Base-by-base conservation (phyloP, 2,113 vertebrate genomes). In the Crypturellus undulatus region DNA sequence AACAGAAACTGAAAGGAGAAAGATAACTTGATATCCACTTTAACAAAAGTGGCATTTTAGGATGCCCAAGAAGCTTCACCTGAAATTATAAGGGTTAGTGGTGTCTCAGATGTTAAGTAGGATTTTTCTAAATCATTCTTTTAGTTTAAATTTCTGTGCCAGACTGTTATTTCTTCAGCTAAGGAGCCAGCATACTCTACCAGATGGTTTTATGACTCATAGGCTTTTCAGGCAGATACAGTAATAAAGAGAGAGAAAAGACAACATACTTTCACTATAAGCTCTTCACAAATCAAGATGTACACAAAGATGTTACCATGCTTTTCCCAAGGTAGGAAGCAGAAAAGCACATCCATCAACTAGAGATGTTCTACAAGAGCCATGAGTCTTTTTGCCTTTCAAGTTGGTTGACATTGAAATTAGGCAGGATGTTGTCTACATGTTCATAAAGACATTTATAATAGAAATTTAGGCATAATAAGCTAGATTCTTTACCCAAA, bases 101-200 rank as follows among this genome's bases (percentile, higher is more conserved):
- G 2, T 26, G 25, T 77, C 30, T 28, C 34, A 45, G n/a, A 47
- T 1, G 0, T 32, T 32, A 30, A 6, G 5, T 8, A 2, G 2
- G 16, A 34, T 32, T 73, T 81, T 45, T 9, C 45, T 49, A 3
- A 34, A 36, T 32, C 5, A 18, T 49, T 84, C 12, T 56, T 79
- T 69, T 12, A 32, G 15, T 30, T 89, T 60, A 79, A 43, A 17
- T 3, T 80, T 52, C 24, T 40, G 15, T 4, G 24, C 52, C 58
- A 64, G 79, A 1, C 1, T 25, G 1, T 3, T 62, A 42, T 18
- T 72, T 43, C 59, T 79, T 60, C 80, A 86, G 80, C 8, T 34
- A n/a, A 83, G 19, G 28, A 83, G 47, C 49, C 84, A 88, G 18
- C 4, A 10, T 6, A 69, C 34, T 0, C 42, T 94, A n/a, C 63